These are phyloP conservation scores for Aethina tumida DNA, from an alignment of 1,140 invertebrate species.

Conservation along the genomic window DNA sequence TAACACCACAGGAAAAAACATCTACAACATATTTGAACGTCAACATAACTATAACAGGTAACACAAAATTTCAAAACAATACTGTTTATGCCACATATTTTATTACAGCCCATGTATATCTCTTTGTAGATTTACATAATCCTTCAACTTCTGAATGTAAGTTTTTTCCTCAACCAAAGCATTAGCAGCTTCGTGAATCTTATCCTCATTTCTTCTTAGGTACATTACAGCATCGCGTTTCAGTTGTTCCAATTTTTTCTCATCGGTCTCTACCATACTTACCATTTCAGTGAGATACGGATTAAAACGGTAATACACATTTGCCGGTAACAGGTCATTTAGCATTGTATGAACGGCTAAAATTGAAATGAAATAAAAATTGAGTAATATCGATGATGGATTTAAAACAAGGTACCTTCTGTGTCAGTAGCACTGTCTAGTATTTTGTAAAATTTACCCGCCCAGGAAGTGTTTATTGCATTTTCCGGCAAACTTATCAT, in stretches of 20 bases:
- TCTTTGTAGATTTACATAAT: constrained; percentile 35
- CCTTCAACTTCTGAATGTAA: constrained; percentile 36
- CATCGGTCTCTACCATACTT: constrained; percentile 72
- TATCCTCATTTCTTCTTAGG: constrained; percentile 65
- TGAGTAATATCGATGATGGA: neutral
- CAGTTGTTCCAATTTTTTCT: constrained; percentile 51
- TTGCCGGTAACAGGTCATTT: constrained; percentile 67
- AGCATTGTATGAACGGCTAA: constrained; percentile 70
- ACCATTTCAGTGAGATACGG: constrained; percentile 78
- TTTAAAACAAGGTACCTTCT: constrained; percentile 48
- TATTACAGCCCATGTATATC: constrained; percentile 20
- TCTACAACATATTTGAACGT: too few relatives aligned
- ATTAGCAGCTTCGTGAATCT: constrained; percentile 49
- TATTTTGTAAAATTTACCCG: constrained; percentile 73
- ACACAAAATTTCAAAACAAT: too few relatives aligned
- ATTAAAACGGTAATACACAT: constrained; percentile 82
- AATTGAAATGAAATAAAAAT: constrained; percentile 20
- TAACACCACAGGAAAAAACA: too few relatives aligned
- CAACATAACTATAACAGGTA: too few relatives aligned
- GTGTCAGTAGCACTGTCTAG: constrained; percentile 86
- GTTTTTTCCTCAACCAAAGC: constrained; percentile 39
- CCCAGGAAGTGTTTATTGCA: constrained; percentile 50
- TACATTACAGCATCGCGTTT: constrained; percentile 64
- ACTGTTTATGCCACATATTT: too few relatives aligned
- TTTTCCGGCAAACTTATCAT: constrained; percentile 25